Evolutionary conservation across 2,888 invertebrate genomes (phyloP).

Genomic region (Oconnorella tubifera): DNA sequence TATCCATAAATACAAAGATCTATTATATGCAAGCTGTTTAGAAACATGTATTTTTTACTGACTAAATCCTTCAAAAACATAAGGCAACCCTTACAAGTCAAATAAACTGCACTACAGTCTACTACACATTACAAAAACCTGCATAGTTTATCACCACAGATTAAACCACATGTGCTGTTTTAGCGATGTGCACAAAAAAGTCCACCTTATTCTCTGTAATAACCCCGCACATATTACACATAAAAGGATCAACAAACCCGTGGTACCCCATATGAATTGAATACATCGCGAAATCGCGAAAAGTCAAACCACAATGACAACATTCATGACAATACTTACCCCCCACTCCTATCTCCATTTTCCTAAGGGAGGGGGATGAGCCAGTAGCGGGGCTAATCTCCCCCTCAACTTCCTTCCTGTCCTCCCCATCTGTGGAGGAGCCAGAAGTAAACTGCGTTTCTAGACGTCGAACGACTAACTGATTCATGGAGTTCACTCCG

Average conservation of each 20-base stretch:
- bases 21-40: too few relatives aligned
- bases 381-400: neutral
- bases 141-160: too few relatives aligned
- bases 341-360: neutral
- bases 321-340: constrained; percentile 60
- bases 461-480: neutral
- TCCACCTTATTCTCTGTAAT: constrained; percentile 76
- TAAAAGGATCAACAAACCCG: constrained; percentile 83
- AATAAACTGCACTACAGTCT: too few relatives aligned
- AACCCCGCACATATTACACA: constrained; percentile 92
- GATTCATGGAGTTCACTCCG: neutral
- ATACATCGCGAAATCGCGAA: constrained; percentile 83
- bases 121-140: too few relatives aligned
- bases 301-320: constrained; percentile 81
- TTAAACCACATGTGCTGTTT: constrained; percentile 54
- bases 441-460: neutral
- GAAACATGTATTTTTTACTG: too few relatives aligned
- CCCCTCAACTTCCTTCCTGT: neutral
- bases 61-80: too few relatives aligned
- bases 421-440: neutral
- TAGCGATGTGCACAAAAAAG: constrained; percentile 75
- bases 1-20: too few relatives aligned
- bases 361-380: neutral
- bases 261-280: constrained; percentile 97
- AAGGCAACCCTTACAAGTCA: too few relatives aligned